These are phyloP conservation scores for Eupithecia subfuscata DNA, from an alignment of 2,888 invertebrate genomes.

Conservation along the genomic window DNA sequence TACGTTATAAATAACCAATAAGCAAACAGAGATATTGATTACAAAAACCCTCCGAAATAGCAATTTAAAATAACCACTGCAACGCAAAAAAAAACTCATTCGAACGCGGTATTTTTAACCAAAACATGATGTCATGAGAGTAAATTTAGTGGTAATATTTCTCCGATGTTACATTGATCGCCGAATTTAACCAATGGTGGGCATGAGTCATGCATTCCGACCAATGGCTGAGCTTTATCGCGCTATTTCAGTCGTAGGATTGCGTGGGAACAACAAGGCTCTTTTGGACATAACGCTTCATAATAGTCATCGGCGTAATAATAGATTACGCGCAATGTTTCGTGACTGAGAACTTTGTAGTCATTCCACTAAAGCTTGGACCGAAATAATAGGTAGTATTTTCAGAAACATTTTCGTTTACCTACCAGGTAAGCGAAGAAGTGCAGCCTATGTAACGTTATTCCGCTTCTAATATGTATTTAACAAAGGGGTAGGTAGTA, in stretches of 20 bases:
- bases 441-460: neutral
- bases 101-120: constrained; percentile 50
- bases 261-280: constrained; percentile 80
- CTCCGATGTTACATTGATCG: constrained; percentile 71
- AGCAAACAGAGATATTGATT: constrained; percentile 40
- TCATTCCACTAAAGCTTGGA: constrained; percentile 3
- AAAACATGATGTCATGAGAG: constrained; percentile 54
- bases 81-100: constrained; percentile 39
- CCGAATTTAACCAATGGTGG: constrained; percentile 62
- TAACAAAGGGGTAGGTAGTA: neutral
- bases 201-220: constrained; percentile 67
- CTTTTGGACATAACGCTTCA: constrained; percentile 67
- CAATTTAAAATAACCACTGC: constrained; percentile 40
- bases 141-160: constrained; percentile 65
- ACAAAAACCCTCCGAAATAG: constrained; percentile 37
- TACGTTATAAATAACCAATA: neutral
- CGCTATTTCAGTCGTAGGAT: constrained; percentile 65
- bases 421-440: neutral
- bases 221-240: constrained; percentile 62
- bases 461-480: neutral
- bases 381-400: neutral
- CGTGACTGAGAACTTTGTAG: constrained; percentile 21
- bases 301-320: constrained; percentile 62
- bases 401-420: neutral
- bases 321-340: constrained; percentile 49